These are phyloP conservation scores for Cariama cristata DNA, from an alignment of 2,113 vertebrate genomes.

Conservation along the genomic window DNA sequence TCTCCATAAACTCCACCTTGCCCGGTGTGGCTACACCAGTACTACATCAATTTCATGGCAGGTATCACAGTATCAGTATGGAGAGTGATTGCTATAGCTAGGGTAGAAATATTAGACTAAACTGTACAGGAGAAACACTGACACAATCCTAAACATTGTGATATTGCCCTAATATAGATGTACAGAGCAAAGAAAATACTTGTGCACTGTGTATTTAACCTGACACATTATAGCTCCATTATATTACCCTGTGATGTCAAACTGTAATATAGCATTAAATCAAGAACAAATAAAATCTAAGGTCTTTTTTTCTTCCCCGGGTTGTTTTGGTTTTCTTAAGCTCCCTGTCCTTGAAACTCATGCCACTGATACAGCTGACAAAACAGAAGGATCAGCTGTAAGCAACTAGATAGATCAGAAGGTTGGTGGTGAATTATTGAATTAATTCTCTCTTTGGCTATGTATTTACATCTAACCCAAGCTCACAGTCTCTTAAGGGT, in stretches of 20 bases:
- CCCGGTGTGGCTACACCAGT: neutral
- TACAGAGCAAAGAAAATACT: neutral
- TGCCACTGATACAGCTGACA: neutral
- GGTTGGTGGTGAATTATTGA: slow-evolving; percentile 19
- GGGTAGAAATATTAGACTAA: neutral
- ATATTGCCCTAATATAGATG: neutral
- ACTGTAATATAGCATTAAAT: slow-evolving; percentile 23
- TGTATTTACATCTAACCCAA: slow-evolving; percentile 16
- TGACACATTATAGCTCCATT: slow-evolving; percentile 21
- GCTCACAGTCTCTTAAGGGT: neutral
- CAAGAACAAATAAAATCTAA: slow-evolving; percentile 36
- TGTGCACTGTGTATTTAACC: slow-evolving; percentile 18
- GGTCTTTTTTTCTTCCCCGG: neutral
- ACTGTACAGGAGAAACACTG: slow-evolving; percentile 1
- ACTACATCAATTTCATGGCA: neutral
- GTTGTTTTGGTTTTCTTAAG: slow-evolving; percentile 27
- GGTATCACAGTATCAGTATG: neutral
- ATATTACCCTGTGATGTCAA: neutral
- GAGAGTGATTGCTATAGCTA: neutral
- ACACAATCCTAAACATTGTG: neutral
- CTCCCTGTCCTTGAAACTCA: slow-evolving; percentile 48
- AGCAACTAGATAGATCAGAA: slow-evolving; percentile 17
- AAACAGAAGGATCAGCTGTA: slow-evolving; percentile 34
- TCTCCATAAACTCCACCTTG: neutral
- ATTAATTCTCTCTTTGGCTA: neutral